Evolutionary conservation across 30 jellyfish, hydroid and myxozoan genomes (phyloP), one percentile per base, ranked within the genome.

Genomic region (Hydractinia echinata): DNA sequence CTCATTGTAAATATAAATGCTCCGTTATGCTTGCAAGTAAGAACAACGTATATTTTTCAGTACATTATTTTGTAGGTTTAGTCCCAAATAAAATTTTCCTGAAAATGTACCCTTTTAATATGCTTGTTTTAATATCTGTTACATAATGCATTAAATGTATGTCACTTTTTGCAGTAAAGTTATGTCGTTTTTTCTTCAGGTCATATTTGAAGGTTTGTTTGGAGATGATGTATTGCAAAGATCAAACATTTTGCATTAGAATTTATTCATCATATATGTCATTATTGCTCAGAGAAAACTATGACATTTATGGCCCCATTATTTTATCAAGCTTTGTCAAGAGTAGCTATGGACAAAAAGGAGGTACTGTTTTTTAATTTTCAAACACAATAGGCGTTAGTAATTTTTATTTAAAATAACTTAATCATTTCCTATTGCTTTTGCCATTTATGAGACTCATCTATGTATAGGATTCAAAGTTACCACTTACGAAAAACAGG

Each of bases 231-330:
- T 95, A 92, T 83, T 69, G 53, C 76, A 49, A 87, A 89, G 48
- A 67, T 92, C 79, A 86, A 88, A 79, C 88, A 77, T 11, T 86
- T n/a, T 80, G 88, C 96, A 60, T 20, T 92, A 61, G 96, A 92
- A 61, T 92, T 82, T 67, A 73, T 90, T 61, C 96, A 92, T 71
- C 96, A 92, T 61, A 64, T 92, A 72, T 82, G 95, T 68, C 86
- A 51, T 9, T 73, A 52, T 81, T 81, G 89, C 52, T 76, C 96
- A 7, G 92, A 78, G n/a, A 85, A 86, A 54, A 92, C 95, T 8
- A 68, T 92, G 80, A 48, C 84, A 19, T 82, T 86, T 54, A 84
- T 67, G 39, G 73, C 95, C 1, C 95, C 95, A 5, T 76, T 92
- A 73, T 74, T 86, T 6, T 86, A 67, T 67, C 98, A 92, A 81